These are phyloP conservation scores for Tragelaphus buxtoni DNA, from an alignment of 2,113 vertebrate species.

Conservation along the genomic window DNA sequence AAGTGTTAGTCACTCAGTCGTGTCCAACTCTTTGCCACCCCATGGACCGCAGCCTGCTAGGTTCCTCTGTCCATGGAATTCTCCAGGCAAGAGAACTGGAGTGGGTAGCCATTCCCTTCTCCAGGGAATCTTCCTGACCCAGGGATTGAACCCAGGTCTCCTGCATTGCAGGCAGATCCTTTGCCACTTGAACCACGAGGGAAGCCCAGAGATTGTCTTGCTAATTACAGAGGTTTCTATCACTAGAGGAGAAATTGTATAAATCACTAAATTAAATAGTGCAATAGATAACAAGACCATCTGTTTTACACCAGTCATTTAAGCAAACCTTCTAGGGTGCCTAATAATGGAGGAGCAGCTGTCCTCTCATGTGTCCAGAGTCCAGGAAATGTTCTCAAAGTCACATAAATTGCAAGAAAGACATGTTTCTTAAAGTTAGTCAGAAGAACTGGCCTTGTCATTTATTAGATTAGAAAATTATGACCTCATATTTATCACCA, in stretches of 20 bases:
- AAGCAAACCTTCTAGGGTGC: neutral
- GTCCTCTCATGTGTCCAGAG: neutral
- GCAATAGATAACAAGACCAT: neutral
- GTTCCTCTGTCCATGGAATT: neutral
- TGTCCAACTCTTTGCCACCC: neutral
- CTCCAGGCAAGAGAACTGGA: neutral
- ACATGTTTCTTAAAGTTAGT: slow-evolving; percentile 8
- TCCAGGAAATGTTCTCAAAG: neutral
- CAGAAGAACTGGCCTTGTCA: neutral
- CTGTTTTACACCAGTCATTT: neutral
- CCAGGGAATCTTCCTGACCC: neutral
- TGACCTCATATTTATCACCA: neutral
- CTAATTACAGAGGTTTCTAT: neutral
- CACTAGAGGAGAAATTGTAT: neutral
- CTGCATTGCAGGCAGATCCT: neutral
- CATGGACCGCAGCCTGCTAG: neutral
- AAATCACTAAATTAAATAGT: neutral
- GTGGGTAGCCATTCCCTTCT: neutral
- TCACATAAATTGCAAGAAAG: neutral
- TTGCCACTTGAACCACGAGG: neutral
- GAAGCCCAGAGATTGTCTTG: neutral
- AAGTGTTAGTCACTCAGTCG: neutral
- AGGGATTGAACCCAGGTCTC: neutral
- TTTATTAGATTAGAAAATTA: slow-evolving; percentile 9
- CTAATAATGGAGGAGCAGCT: neutral